Conservation (phyloP, 1,140 invertebrate genomes). For the Rhopalosiphum padi region DNA sequence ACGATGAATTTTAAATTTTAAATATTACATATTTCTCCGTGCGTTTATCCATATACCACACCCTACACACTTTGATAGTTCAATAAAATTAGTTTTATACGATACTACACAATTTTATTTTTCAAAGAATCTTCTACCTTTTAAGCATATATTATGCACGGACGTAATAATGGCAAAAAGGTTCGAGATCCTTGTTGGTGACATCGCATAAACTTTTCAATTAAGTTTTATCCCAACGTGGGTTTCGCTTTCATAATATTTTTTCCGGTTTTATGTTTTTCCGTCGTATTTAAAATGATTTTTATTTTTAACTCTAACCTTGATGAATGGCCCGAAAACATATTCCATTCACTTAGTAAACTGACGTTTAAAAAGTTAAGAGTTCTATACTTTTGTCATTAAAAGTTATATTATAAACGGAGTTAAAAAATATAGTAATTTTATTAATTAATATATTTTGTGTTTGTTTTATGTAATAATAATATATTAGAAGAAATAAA, state of each 20-base stretch:
- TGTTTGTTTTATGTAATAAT: too few species aligned
- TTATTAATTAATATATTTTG: background rate
- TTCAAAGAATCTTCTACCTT: background rate
- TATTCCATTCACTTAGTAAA: background rate
- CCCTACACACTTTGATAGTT: background rate
- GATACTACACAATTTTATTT: background rate
- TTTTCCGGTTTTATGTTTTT: background rate
- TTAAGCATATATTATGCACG: constrained; percentile 25
- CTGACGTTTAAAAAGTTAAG: background rate
- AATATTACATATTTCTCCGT: background rate
- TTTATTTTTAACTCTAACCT: background rate
- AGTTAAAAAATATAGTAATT: background rate
- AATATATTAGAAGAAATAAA: background rate
- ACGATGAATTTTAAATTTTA: background rate
- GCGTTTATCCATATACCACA: background rate
- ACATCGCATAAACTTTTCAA: constrained; percentile 13
- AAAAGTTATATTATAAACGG: background rate
- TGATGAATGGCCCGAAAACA: background rate
- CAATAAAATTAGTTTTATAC: constrained; percentile 1
- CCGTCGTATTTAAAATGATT: background rate
- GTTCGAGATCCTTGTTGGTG: background rate
- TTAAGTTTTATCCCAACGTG: background rate
- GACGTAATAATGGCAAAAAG: background rate
- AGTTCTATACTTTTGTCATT: background rate
- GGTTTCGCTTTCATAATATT: background rate